Evolutionary conservation across 2,797 vertebrate species (phyloP).

Genomic region (Rhinichthys osculus): DNA sequence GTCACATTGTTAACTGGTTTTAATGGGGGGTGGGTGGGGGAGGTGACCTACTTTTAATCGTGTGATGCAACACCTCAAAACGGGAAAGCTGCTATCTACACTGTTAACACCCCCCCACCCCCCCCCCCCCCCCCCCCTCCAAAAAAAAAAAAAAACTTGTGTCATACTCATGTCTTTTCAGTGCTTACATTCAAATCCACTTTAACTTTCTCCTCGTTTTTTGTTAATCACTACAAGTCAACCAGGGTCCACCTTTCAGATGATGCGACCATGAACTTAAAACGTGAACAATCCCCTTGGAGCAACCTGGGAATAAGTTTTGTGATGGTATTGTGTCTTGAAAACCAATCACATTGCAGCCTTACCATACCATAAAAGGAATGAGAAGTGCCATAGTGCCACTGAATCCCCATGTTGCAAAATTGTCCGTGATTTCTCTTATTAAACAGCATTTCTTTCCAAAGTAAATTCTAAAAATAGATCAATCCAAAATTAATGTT

Average conservation of each 20-base stretch:
- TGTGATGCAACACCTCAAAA: conserved; percentile 78
- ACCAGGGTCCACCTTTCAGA: not conserved
- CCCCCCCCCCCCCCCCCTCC: too few species aligned
- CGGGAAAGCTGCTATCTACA: conserved; percentile 56
- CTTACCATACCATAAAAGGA: not conserved
- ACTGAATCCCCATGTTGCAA: not conserved
- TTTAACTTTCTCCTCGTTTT: not conserved
- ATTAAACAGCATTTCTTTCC: not conserved
- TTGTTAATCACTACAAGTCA: not conserved
- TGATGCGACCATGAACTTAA: not conserved
- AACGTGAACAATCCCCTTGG: not conserved
- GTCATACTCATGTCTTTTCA: conserved; percentile 2
- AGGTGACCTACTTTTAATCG: conserved; percentile 78
- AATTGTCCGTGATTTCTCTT: not conserved
- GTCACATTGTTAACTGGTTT: conserved; percentile 56
- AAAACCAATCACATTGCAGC: not conserved
- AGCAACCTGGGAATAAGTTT: not conserved
- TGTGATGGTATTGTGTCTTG: not conserved
- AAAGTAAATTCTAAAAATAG: not conserved
- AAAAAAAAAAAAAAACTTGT: not conserved
- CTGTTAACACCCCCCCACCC: too few species aligned
- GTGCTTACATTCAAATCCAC: not conserved
- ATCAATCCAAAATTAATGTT: not conserved
- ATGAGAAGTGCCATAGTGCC: not conserved
- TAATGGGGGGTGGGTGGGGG: conserved; percentile 45